Evolutionary conservation across 2,113 vertebrate genomes (phyloP), one percentile per base, ranked within the genome.

Genomic region (Leptosomus discolor): DNA sequence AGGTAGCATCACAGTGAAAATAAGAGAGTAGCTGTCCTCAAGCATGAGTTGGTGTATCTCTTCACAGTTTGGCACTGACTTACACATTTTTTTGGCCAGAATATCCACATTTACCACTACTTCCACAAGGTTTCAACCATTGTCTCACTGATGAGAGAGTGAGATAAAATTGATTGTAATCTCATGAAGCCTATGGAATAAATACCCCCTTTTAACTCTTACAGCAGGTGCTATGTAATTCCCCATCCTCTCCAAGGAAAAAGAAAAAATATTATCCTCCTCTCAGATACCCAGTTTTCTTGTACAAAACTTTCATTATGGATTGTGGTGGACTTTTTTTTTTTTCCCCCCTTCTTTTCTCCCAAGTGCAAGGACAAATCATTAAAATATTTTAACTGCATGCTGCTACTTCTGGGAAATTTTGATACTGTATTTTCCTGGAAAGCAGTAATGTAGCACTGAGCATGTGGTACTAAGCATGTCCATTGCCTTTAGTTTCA

Each of bases 201-300:
- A 90, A 87, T 65, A 81, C 50, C 5, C 17, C 6, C 22, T 93
- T 61, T 39, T 54, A 64, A 56, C 39, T 88, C 19, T 76, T 92
- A 43, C 4, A 51, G 43, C 37, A 86, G 27, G 46, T 85, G 29
- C 70, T 70, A 21, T 4, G 3, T 78, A 90, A 82, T 51, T 88
- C 34, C 37, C 8, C 2, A 0, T 67, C 12, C 16, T 9, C 27
- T 41, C 43, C 11, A n/a, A 56, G 30, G 58, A 29, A 29, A 60
- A 75, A 48, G 1, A 16, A 68, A 79, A 79, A 64, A 29, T 1
- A 18, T 30, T 8, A 1, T 76, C 0, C 0, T 69, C 39, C 15
- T 60, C 61, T 54, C 17, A 41, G 3, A 81, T 1, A 7, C 13
- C 3, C 2, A 26, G 57, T 64, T 69, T 87, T 67, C 46, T 53